Conservation (phyloP, 1,140 invertebrate species). For the Ceratitis capitata region DNA sequence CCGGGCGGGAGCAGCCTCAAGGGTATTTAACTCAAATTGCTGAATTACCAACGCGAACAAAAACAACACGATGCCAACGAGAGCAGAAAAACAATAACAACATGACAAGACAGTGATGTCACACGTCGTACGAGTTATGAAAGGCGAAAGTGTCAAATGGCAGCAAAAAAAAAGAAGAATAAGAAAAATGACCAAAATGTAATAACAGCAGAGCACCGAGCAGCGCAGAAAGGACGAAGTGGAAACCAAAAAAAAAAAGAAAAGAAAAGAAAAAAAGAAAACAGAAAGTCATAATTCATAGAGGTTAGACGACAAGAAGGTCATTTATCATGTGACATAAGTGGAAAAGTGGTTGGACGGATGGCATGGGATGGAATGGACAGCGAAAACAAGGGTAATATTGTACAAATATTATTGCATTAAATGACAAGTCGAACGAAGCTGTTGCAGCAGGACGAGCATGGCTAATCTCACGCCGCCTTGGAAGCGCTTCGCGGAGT, state of each 20-base stretch:
- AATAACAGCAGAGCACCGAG: no score
- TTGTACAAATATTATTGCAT: conserved; percentile 38
- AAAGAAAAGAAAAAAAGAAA: no score
- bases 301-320: conserved; percentile 42
- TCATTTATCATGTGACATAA: conserved; percentile 46
- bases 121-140: conserved; percentile 23
- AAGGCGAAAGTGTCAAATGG: conserved; percentile 37
- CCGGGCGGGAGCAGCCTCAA: conserved; percentile 19
- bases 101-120: background rate
- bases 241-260: no score
- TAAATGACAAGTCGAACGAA: conserved; percentile 16
- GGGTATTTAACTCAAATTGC: conserved; percentile 44
- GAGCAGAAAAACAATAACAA: background rate
- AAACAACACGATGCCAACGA: background rate
- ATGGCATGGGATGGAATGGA: background rate
- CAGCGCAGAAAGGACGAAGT: background rate
- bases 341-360: conserved; percentile 38
- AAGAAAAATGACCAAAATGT: background rate
- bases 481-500: background rate
- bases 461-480: conserved; percentile 29
- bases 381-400: conserved; percentile 17
- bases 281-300: conserved; percentile 44
- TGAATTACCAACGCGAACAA: background rate
- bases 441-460: conserved; percentile 29
- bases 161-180: background rate